Base-by-base conservation (phyloP, 1,140 invertebrate species). In the Heliconius nattereri region DNA sequence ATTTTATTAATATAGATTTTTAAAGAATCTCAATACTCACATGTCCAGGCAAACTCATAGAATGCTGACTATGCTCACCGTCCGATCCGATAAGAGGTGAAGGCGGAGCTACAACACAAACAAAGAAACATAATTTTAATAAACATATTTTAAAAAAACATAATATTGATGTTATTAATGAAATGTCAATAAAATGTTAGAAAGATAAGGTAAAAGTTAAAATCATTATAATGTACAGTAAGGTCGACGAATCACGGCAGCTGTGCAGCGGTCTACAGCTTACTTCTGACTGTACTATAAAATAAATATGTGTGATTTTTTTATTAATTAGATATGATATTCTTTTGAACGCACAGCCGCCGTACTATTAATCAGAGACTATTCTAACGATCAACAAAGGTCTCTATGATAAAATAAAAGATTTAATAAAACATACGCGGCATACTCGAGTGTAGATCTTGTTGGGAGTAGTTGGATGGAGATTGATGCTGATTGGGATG, bases 381-480 rank as follows among this genome's bases (percentile, higher is more conserved):
- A 32, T 52, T 52, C 49, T 20, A 7, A 5, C 7, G 49, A 7
- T 52, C 49, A 52, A 2, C 19, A 57, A 72, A 16, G n/a, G 26
- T 29, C 49, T 76, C 16, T 23, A n/a, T 26, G 32, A 78, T 35
- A 16, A 54, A 71, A 32, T 23, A 54, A 35, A 1, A 19, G 19
- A 71, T n/a, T 35, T 3, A 71, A 45, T 70, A 73, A 81, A 83
- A 96, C 97, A 96, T 95, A 98, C 97, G 97, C 81, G 97, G 97
- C 97, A 98, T 97, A 87, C 95, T 97, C 85, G 96, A 96, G 89
- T 97, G 96, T 20, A 96, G 94, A 90, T 96, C 96, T 87, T 95
- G 96, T 85, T 96, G 96, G 70, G 95, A 88, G 81, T 92, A 93
- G 78, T 88, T 93, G n/a, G 91, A 81, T 71, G 85, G 78, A 16